Percentiles rank a stretch among this genome's conserved stretches.
These are phyloP conservation scores for Lamellibrachia satsuma DNA, from an alignment of 2,888 invertebrate genomes.

Conservation along the genomic window DNA sequence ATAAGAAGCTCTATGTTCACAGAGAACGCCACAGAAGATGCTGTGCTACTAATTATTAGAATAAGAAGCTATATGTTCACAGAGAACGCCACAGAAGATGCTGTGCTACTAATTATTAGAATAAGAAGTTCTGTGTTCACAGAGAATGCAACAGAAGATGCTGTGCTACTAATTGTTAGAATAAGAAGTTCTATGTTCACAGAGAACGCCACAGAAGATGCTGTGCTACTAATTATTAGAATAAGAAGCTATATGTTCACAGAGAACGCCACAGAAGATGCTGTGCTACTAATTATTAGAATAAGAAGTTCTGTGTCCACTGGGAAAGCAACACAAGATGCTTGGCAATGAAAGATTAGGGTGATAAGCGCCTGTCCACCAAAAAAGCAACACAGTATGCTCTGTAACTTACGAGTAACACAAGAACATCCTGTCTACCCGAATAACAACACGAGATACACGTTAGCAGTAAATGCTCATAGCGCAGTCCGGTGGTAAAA, in stretches of 20 bases:
- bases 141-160: too few species aligned
- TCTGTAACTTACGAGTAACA: background rate
- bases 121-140: too few species aligned
- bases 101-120: too few species aligned
- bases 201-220: background rate
- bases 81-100: too few species aligned
- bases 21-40: too few species aligned
- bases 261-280: background rate
- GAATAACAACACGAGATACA: background rate
- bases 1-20: too few species aligned
- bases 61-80: too few species aligned
- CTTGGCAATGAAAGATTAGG: background rate
- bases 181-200: background rate
- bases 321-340: background rate
- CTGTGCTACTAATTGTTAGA: background rate
- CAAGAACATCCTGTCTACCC: background rate
- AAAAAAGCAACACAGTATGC: background rate
- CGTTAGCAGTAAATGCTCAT: background rate
- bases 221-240: background rate
- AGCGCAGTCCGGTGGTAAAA: background rate
- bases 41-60: too few species aligned
- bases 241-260: background rate
- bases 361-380: background rate
- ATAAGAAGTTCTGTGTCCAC: background rate
- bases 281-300: background rate